Base-by-base conservation (phyloP, 2,113 vertebrate genomes). In the Carollia perspicillata region DNA sequence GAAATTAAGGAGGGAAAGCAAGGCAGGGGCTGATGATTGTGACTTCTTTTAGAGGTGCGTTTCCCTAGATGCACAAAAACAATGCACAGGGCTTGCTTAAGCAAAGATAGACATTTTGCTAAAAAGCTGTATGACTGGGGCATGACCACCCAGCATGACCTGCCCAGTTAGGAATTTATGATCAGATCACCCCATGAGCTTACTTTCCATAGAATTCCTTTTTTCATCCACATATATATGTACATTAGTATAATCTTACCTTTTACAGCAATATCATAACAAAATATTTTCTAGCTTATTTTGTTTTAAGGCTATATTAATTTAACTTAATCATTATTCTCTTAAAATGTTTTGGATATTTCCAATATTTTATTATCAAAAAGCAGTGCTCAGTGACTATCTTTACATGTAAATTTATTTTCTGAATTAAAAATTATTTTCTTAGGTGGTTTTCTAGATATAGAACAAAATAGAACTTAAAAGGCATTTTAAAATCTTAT, bases 391-490 rank as follows among this genome's bases (percentile, higher is more conserved):
- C 35, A 40, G 2, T 81, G 20, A 74, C n/a, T 90, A 75, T 30
- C 11, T 66, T 83, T 63, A 2, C 12, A 91, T 0, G 72, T 63
- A 66, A 44, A 22, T 53, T 79, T 71, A 51, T 72, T 86, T 95
- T 72, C 63, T 91, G 22, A 69, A 23, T 79, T 65, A 90, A 95
- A 90, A 71, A 44, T 33, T 79, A 69, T 79, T 86, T 72, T 66
- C 6, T 12, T 55, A 58, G n/a, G 22, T 88, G 49, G 7, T 69
- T 66, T n/a, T 75, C 33, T 69, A 68, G 23, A 81, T 16, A 26
- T 88, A 75, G 58, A 91, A 81, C 17, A 53, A 33, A 92, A 80
- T 86, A 86, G 37, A 80, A 80, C 20, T 87, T 92, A 81, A 74
- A 95, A 74, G 17, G 13, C 8, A 81, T 74, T 95, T 90, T 71